phyloP scores from a whole-genome alignment of 2,888 invertebrate species.

The Patella pellucida region DNA sequence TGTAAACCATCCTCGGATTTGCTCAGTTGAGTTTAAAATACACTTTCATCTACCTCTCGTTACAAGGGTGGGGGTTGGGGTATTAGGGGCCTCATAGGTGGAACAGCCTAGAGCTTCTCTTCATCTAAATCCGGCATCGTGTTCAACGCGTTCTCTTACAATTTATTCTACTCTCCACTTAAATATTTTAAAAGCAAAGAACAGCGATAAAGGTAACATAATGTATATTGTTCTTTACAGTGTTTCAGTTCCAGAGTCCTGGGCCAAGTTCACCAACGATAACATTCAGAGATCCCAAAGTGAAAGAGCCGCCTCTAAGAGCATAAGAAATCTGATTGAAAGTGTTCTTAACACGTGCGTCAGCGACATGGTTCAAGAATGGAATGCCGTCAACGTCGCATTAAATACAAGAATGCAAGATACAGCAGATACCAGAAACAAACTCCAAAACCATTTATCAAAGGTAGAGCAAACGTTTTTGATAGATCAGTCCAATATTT shows the following conservation, averaged over 20 bases:
- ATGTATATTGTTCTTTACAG: constrained; percentile 39
- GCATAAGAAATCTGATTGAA: constrained; percentile 63
- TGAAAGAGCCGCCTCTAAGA: constrained; percentile 66
- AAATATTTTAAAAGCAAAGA: too few relatives aligned
- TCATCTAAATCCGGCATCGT: too few relatives aligned
- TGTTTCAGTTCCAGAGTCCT: constrained; percentile 67
- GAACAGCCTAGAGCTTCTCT: too few relatives aligned
- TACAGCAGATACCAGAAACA: constrained; percentile 66
- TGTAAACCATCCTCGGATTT: too few relatives aligned
- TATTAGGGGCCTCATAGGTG: too few relatives aligned
- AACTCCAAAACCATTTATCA: constrained; percentile 68
- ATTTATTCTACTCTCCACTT: too few relatives aligned
- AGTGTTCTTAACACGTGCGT: constrained; percentile 63
- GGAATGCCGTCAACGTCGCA: constrained; percentile 67
- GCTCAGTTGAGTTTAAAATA: too few relatives aligned
- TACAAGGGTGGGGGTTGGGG: too few relatives aligned
- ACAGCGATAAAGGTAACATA: too few relatives aligned
- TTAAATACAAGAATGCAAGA: constrained; percentile 67
- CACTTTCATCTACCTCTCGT: too few relatives aligned
- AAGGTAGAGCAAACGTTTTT: constrained; percentile 46
- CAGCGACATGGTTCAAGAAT: constrained; percentile 69
- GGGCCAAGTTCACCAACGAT: constrained; percentile 70
- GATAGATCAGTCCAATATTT: not conserved
- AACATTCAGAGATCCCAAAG: constrained; percentile 69
- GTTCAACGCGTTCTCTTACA: too few relatives aligned